Conservation (phyloP, 2,113 vertebrate genomes). For the Alectura lathami region DNA sequence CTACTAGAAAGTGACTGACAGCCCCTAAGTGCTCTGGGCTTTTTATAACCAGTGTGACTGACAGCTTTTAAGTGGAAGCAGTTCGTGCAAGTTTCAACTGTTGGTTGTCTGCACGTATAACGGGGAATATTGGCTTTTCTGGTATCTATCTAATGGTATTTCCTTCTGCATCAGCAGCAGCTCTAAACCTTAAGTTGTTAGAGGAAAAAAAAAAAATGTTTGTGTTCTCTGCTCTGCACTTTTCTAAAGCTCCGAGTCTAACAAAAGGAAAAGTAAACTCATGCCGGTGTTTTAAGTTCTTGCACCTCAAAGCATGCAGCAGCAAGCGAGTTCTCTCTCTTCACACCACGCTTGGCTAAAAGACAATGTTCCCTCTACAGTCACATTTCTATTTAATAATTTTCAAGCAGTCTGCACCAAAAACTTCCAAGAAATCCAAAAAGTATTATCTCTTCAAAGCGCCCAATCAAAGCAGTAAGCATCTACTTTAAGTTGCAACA, state of each 20-base stretch:
- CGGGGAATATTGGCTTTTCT: conserved; percentile 53
- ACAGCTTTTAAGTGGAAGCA: conserved; percentile 63
- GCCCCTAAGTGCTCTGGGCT: conserved; percentile 65
- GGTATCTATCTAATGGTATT: conserved; percentile 62
- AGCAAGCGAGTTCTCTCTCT: background rate
- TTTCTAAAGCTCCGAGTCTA: conserved; percentile 15
- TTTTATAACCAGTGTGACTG: conserved; percentile 74
- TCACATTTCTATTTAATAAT: background rate
- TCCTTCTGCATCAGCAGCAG: conserved; percentile 26
- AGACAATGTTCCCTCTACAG: background rate
- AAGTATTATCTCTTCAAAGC: background rate
- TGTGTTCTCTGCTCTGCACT: conserved; percentile 3
- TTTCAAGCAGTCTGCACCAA: background rate
- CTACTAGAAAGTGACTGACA: conserved; percentile 72
- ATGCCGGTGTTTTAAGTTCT: background rate
- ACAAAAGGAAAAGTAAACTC: conserved; percentile 43
- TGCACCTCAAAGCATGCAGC: conserved; percentile 21
- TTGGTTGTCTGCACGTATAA: conserved; percentile 63
- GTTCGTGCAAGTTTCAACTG: conserved; percentile 54
- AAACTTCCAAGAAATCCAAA: background rate
- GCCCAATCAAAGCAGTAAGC: background rate
- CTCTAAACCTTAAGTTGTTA: conserved; percentile 32
- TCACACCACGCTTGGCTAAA: background rate
- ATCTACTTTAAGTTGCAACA: background rate
- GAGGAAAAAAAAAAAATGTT: background rate